phyloP scores from a whole-genome alignment of 2,113 vertebrate genomes.

The Acrocephalus arundinaceus region DNA sequence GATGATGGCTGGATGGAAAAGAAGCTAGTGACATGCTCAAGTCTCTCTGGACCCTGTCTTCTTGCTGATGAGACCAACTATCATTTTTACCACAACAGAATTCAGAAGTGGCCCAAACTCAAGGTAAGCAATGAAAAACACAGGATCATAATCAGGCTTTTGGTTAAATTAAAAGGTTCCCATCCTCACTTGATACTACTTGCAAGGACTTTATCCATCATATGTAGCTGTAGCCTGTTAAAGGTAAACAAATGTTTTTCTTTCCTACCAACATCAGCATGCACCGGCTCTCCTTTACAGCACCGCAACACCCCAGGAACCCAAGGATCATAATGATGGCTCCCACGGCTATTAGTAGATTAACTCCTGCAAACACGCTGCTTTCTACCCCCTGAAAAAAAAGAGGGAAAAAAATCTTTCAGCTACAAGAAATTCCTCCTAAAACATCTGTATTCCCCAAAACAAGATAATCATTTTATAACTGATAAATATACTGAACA shows the following conservation, averaged over 20 bases:
- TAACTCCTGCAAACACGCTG: not conserved
- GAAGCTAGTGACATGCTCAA: not conserved
- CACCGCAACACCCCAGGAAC: slow-evolving; percentile 90
- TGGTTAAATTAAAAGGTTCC: not conserved
- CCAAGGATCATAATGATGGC: slow-evolving; percentile 85
- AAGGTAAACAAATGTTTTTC: not conserved
- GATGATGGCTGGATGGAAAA: not conserved
- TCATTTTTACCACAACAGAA: not conserved
- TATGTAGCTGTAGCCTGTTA: not conserved
- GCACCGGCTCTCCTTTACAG: slow-evolving; percentile 83
- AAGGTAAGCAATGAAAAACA: not conserved
- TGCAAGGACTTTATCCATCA: not conserved
- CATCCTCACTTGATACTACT: not conserved
- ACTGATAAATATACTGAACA: not conserved
- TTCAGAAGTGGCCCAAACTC: not conserved
- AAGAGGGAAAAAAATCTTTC: not conserved
- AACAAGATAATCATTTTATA: not conserved
- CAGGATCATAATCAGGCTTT: not conserved
- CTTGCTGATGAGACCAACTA: not conserved
- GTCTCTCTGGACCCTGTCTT: not conserved
- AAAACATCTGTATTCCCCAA: not conserved
- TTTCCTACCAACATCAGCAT: slow-evolving; percentile 84
- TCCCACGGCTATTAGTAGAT: slow-evolving; percentile 74
- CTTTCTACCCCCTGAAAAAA: slow-evolving; percentile 15
- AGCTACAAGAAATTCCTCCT: not conserved